Percentiles rank a stretch among this genome's conserved stretches.
phyloP scores from a whole-genome alignment of 2,797 vertebrate species.

The Erpetoichthys calabaricus region DNA sequence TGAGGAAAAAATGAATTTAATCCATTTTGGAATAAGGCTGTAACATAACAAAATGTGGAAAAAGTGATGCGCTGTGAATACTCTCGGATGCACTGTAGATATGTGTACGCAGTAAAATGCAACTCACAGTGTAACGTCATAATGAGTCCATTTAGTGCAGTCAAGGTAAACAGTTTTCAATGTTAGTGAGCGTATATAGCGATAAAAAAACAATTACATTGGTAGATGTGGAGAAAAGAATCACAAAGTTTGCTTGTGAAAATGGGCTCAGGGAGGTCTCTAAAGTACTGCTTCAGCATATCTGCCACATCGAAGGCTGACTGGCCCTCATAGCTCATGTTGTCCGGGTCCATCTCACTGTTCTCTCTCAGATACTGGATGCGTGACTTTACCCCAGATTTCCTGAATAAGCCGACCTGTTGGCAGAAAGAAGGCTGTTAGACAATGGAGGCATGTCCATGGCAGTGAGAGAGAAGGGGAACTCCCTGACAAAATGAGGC shows the following conservation, averaged over 20 bases:
- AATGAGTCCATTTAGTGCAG: no score
- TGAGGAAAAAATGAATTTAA: no score
- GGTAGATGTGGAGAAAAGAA: slow-evolving; percentile 76
- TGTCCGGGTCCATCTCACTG: slow-evolving; percentile 56
- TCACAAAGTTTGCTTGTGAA: slow-evolving; percentile 69
- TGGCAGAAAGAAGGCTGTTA: background rate
- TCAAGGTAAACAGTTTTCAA: no score
- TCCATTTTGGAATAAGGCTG: no score
- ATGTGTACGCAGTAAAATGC: no score
- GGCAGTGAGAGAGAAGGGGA: background rate
- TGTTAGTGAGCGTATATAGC: no score
- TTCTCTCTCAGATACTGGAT: slow-evolving; percentile 68
- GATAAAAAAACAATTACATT: slow-evolving; percentile 43
- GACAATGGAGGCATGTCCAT: background rate
- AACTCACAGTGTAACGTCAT: no score
- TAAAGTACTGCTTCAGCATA: slow-evolving; percentile 80
- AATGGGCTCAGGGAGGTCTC: slow-evolving; percentile 72
- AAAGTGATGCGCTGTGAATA: no score
- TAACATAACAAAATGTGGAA: no score
- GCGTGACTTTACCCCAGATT: slow-evolving; percentile 73
- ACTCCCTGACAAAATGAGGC: background rate
- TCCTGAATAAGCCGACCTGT: slow-evolving; percentile 75
- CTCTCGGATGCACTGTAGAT: no score
- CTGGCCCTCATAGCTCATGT: slow-evolving; percentile 54
- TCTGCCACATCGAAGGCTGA: slow-evolving; percentile 78